Evolutionary conservation across 2,113 vertebrate species (phyloP).

Genomic region (Coryphaenoides rupestris): DNA sequence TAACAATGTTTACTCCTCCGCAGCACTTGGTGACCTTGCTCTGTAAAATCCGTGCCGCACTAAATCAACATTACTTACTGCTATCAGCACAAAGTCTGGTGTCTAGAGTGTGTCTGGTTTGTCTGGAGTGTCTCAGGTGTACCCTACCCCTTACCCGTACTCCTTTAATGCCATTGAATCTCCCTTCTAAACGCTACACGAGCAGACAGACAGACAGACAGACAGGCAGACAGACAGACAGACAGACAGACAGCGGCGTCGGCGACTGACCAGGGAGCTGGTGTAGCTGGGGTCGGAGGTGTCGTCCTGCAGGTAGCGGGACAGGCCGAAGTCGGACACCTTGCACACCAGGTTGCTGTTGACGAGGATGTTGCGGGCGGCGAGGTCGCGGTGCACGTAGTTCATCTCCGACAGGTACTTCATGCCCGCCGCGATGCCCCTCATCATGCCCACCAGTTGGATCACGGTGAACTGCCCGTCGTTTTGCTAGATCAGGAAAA

Average conservation of each 20-base stretch:
- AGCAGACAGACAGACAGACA: too few relatives aligned
- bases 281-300: conserved; percentile 97
- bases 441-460: conserved; percentile 97
- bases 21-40: too few relatives aligned
- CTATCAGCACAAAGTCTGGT: too few relatives aligned
- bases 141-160: too few relatives aligned
- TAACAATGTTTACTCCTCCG: too few relatives aligned
- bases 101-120: too few relatives aligned
- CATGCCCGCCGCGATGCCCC: conserved; percentile 95
- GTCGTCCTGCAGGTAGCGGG: conserved; percentile 94
- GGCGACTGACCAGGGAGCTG: conserved; percentile 87
- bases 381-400: conserved; percentile 94
- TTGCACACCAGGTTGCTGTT: conserved; percentile 98
- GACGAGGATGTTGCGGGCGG: conserved; percentile 95
- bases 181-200: too few relatives aligned
- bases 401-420: conserved; percentile 98
- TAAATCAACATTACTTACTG: too few relatives aligned
- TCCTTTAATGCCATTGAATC: too few relatives aligned
- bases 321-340: conserved; percentile 95
- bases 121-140: too few relatives aligned
- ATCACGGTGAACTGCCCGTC: conserved; percentile 98
- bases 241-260: conserved; percentile 9
- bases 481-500: conserved; percentile 83
- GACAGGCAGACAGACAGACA: too few relatives aligned
- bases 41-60: too few relatives aligned